Evolutionary conservation across 2,113 vertebrate species (phyloP).

Genomic region (Oreotrochilus melanogaster): DNA sequence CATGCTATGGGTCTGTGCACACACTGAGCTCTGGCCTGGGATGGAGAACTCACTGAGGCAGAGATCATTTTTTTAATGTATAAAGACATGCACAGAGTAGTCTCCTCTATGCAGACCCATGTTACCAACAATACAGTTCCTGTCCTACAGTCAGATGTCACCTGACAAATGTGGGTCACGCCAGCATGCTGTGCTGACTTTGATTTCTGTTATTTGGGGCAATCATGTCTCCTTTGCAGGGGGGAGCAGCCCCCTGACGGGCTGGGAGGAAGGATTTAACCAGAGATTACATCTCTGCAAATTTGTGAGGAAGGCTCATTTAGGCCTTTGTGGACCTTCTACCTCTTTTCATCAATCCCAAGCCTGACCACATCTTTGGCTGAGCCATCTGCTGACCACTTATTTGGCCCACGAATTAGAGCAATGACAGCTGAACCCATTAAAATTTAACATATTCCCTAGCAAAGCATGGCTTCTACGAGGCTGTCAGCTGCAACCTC

Average conservation of each 20-base stretch:
- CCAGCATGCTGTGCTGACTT: neutral
- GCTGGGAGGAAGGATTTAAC: conserved; percentile 45
- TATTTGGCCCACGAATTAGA: neutral
- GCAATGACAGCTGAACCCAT: neutral
- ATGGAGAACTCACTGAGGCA: neutral
- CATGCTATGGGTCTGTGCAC: accelerated
- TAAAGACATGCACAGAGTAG: neutral
- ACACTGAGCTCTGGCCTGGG: accelerated
- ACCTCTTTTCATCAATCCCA: conserved; percentile 18
- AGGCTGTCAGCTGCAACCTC: neutral
- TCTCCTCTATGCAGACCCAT: accelerated
- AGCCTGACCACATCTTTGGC: neutral
- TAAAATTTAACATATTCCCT: neutral
- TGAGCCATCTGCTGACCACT: conserved; percentile 43
- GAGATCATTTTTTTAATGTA: neutral
- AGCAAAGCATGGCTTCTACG: neutral
- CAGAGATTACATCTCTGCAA: conserved; percentile 28
- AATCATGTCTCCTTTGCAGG: conserved; percentile 25
- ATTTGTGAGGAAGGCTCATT: conserved; percentile 55
- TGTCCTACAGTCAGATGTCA: conserved; percentile 50
- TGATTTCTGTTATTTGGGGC: conserved; percentile 52
- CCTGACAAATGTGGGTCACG: conserved; percentile 49
- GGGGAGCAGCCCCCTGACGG: neutral
- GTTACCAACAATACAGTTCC: neutral
- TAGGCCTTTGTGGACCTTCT: conserved; percentile 28